These are phyloP conservation scores for Melanocharis versteri DNA, from an alignment of 2,113 vertebrate species.

Conservation along the genomic window DNA sequence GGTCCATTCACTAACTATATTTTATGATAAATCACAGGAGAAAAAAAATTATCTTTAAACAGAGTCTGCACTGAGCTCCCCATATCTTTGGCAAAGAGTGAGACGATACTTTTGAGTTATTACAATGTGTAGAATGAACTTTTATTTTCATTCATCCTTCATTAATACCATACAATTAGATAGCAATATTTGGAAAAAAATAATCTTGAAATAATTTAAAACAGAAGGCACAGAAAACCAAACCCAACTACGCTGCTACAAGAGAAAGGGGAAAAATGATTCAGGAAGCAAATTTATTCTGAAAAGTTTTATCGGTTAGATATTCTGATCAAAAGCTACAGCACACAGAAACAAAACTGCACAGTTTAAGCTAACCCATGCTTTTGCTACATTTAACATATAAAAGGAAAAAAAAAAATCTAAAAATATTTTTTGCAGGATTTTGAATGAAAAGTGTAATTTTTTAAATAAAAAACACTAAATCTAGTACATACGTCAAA, in stretches of 20 bases:
- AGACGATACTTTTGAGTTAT: background rate
- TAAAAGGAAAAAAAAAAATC: constrained; percentile 1
- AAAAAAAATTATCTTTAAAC: background rate
- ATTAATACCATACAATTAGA: constrained; percentile 61
- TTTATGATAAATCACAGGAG: background rate
- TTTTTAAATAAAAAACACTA: background rate
- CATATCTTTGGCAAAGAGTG: background rate
- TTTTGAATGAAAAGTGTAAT: background rate
- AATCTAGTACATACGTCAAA: background rate
- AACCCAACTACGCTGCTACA: constrained; percentile 60
- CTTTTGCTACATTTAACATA: constrained; percentile 24
- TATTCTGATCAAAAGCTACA: constrained; percentile 39
- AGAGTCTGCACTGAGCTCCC: background rate
- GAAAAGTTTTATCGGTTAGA: constrained; percentile 17
- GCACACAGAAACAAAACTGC: constrained; percentile 7
- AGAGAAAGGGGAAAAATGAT: background rate
- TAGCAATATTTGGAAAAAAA: constrained; percentile 24
- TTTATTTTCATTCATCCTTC: constrained; percentile 73
- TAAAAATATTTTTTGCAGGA: constrained; percentile 31
- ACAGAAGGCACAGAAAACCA: constrained; percentile 73
- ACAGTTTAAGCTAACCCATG: constrained; percentile 38
- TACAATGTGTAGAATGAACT: constrained; percentile 42
- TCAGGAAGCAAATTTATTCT: constrained; percentile 19
- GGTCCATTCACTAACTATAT: background rate
- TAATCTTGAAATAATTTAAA: constrained; percentile 72